phyloP scores from a whole-genome alignment of 2,888 invertebrate species.

The Carcina quercana region DNA sequence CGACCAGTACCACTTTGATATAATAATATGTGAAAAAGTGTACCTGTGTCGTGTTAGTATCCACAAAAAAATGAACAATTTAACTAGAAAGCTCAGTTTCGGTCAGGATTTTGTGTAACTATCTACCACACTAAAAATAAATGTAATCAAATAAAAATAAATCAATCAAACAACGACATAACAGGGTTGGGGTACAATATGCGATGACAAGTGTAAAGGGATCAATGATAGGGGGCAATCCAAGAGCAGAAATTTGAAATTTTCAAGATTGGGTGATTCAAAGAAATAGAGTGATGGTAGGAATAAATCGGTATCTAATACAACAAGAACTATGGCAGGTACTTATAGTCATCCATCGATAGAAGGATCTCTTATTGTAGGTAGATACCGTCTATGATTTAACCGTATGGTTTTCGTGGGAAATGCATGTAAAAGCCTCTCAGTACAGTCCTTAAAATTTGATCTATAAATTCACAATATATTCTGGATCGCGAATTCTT shows the following conservation, averaged over 20 bases:
- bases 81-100: conserved; percentile 64
- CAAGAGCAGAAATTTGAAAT: background rate
- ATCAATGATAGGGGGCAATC: conserved; percentile 11
- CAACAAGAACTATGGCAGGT: conserved; percentile 5
- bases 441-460: conserved; percentile 31
- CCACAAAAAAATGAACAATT: conserved; percentile 59
- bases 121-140: conserved; percentile 43
- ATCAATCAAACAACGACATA: conserved; percentile 15
- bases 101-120: conserved; percentile 57
- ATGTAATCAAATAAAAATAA: conserved; percentile 20
- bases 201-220: conserved; percentile 24
- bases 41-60: conserved; percentile 13
- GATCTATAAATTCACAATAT: conserved; percentile 1
- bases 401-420: conserved; percentile 6
- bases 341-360: background rate
- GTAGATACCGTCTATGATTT: conserved; percentile 6
- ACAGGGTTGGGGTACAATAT: conserved; percentile 22
- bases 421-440: conserved; percentile 40
- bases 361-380: conserved; percentile 7
- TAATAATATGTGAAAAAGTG: no score
- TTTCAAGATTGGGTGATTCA: conserved; percentile 3
- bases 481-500: conserved; percentile 37
- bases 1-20: no score
- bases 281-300: conserved; percentile 5
- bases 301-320: conserved; percentile 3